phyloP scores from a whole-genome alignment of 2,113 vertebrate species.

The Balaeniceps rex region DNA sequence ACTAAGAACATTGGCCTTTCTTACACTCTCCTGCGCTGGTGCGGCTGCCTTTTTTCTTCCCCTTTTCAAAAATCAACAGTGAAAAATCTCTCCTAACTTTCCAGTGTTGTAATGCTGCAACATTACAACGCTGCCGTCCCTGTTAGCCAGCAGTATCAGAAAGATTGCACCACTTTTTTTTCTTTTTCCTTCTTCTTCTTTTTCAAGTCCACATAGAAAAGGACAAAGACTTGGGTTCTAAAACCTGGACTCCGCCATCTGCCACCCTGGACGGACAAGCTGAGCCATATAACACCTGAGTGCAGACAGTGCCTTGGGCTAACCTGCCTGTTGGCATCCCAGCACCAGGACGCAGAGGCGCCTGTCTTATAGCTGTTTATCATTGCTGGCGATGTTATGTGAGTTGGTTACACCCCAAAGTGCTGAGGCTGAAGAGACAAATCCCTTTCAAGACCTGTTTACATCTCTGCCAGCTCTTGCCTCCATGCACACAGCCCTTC shows the following conservation, averaged over 20 bases:
- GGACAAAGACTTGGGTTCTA: not conserved
- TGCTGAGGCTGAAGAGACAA: not conserved
- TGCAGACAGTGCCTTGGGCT: not conserved
- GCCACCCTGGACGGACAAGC: not conserved
- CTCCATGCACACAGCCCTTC: not conserved
- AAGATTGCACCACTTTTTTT: not conserved
- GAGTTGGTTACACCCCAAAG: not conserved
- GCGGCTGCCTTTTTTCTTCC: not conserved
- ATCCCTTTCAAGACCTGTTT: not conserved
- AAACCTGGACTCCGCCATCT: not conserved
- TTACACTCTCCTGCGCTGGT: not conserved
- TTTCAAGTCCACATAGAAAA: not conserved
- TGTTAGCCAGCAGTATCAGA: not conserved
- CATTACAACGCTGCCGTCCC: not conserved
- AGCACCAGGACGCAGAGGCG: accelerated
- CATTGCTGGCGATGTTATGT: accelerated
- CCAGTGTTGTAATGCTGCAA: not conserved
- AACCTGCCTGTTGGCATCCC: not conserved
- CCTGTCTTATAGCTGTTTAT: not conserved
- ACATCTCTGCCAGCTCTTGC: not conserved
- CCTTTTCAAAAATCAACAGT: not conserved
- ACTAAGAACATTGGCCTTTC: not conserved
- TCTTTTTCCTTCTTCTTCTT: not conserved
- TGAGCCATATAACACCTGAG: not conserved
- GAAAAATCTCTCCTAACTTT: not conserved